Evolutionary conservation across 2,888 invertebrate species (phyloP).

Genomic region (Eurytoma adleriae): DNA sequence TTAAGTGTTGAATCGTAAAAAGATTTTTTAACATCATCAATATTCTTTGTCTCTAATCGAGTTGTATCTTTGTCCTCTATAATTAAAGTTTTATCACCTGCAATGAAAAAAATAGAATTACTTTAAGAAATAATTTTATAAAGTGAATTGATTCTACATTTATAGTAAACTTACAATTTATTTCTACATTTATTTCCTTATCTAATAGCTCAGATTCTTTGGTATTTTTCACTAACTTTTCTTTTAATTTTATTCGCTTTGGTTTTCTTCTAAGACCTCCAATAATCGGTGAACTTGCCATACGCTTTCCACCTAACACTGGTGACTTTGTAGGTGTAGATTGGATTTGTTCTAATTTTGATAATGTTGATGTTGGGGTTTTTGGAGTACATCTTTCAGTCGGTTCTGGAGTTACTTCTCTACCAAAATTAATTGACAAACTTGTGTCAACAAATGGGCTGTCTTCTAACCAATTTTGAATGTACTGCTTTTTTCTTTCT

Average conservation of each 20-base stretch:
- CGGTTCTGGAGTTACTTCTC: conserved; percentile 3
- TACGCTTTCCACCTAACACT: conserved; percentile 41
- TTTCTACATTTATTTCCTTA: neutral
- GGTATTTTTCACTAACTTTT: neutral
- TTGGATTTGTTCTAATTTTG: neutral
- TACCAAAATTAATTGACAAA: neutral
- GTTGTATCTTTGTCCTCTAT: neutral
- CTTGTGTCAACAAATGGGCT: neutral
- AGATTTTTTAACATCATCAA: conserved; percentile 4
- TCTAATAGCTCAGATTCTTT: neutral
- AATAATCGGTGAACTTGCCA: conserved; percentile 37
- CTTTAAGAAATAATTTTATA: neutral
- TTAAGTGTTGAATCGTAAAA: neutral
- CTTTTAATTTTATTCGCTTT: conserved; percentile 31
- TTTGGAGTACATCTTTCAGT: neutral
- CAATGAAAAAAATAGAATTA: conserved; percentile 12
- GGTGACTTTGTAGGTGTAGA: conserved; percentile 25
- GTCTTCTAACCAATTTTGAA: conserved; percentile 40
- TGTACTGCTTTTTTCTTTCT: conserved; percentile 45
- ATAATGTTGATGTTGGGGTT: neutral
- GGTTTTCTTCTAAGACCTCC: conserved; percentile 17
- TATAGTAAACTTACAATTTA: neutral
- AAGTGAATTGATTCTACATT: neutral
- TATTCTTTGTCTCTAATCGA: neutral
- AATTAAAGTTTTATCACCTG: conserved; percentile 19